These are phyloP conservation scores for Daphoenositta chrysoptera DNA, from an alignment of 2,113 vertebrate species.

Conservation along the genomic window DNA sequence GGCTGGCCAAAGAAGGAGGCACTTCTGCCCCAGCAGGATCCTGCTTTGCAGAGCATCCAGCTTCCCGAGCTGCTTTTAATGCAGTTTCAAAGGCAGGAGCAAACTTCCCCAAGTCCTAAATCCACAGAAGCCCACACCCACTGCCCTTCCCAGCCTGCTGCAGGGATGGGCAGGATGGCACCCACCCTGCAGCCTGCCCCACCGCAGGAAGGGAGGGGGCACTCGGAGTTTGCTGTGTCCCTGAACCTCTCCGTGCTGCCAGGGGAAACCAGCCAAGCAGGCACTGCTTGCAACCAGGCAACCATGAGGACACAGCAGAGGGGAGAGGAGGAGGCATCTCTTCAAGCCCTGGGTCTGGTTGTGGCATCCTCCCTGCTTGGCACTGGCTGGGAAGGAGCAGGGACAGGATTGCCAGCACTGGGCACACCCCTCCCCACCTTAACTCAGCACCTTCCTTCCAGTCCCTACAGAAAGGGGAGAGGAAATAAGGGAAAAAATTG, in stretches of 20 bases:
- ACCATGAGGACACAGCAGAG: background rate
- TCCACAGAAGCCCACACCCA: accelerated
- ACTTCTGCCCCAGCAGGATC: background rate
- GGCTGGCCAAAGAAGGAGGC: background rate
- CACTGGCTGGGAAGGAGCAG: background rate
- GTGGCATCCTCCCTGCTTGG: background rate
- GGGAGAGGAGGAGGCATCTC: background rate
- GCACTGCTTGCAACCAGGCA: background rate
- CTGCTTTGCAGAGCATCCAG: background rate
- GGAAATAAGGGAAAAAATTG: background rate
- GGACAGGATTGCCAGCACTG: accelerated
- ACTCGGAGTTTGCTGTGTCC: accelerated
- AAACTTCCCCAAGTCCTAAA: background rate
- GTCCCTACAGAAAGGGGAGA: background rate
- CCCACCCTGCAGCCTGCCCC: accelerated
- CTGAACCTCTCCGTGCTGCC: accelerated
- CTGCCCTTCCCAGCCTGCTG: background rate
- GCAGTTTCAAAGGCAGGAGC: background rate
- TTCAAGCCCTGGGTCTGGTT: accelerated
- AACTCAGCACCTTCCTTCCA: background rate
- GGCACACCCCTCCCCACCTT: background rate
- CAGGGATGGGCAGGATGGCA: background rate
- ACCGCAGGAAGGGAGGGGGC: background rate
- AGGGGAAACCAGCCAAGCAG: background rate
- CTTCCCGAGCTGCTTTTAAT: background rate